Conservation (phyloP, 2,797 vertebrate genomes). For the Rhodeus uyekii region DNA sequence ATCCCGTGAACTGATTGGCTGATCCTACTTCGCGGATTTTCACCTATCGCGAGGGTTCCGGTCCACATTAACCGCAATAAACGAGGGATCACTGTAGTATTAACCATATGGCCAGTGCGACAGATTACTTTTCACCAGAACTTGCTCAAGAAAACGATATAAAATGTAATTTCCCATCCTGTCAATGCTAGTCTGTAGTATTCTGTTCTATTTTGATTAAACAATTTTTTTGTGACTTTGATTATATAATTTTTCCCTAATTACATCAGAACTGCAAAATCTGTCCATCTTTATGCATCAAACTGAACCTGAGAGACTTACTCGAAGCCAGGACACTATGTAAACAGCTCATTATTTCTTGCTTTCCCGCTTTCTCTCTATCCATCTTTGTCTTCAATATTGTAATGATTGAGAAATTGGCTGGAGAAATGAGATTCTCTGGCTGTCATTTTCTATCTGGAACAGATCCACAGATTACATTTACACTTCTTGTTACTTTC, state of each 20-base stretch:
- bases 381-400: conserved; percentile 2
- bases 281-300: background rate
- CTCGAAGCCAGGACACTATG: background rate
- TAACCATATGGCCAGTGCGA: background rate
- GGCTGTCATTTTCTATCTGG: conserved; percentile 20
- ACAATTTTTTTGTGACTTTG: background rate
- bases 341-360: conserved; percentile 12
- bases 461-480: conserved; percentile 33
- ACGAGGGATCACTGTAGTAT: too few species aligned
- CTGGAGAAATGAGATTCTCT: background rate
- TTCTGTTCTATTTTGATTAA: background rate
- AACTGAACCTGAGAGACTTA: conserved; percentile 1
- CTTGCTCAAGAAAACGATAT: background rate
- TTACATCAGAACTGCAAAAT: background rate
- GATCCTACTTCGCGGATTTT: too few species aligned
- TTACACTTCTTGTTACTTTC: conserved; percentile 5
- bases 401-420: conserved; percentile 17
- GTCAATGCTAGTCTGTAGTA: background rate
- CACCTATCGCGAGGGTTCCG: too few species aligned
- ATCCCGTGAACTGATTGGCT: too few species aligned
- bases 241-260: background rate
- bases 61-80: too few species aligned
- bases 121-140: background rate
- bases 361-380: background rate
- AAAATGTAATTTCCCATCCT: background rate